Base-by-base conservation (phyloP, 2,113 vertebrate genomes). In the Malaclemys terrapin region DNA sequence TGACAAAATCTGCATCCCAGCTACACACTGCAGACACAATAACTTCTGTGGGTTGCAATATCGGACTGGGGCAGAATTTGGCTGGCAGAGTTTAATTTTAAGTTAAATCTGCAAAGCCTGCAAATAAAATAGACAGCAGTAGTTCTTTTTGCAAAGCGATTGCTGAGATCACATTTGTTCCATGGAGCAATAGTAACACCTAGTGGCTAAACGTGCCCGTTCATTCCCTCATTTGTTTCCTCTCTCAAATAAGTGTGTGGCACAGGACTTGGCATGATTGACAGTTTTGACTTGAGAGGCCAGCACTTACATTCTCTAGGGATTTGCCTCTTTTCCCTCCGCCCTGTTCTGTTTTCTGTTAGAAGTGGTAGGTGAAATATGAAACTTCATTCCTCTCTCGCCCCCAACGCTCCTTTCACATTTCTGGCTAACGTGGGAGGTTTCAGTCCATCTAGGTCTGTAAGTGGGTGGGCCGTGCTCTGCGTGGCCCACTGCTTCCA, bases 291-390 rank as follows among this genome's bases (percentile, higher is more conserved):
- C 69, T 95, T 75, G 49, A 85, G 88, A 93, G 93, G 90, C 91
- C 93, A 95, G 85, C 78, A 69, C 53, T 93, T 82, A 10, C 62
- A 76, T 49, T 87, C 96, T 92, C 87, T 49, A 56, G 92, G 92
- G 97, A 90, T 91, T 92, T 96, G 35, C 86, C 78, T 29, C 92
- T 97, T 94, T 93, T 72, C 92, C 92, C 88, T 89, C 93, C 95
- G 86, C 57, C 91, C 79, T 31, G 53, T 90, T 98, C 97, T 97
- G 97, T 93, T 98, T 97, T 94, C 96, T 97, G 96, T 97, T 97
- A 96, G 83, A 96, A 96, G 90, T 88, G 88, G 96, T 94, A 92
- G 94, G 93, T 95, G 97, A 96, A 98, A 97, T 90, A 94, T 22
- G 96, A 97, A 93, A 93, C 95, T 91, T 91, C 91, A 89, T 94